These are phyloP conservation scores for Coptodon bakossiorum DNA, from an alignment of 2,113 vertebrate species.

Conservation along the genomic window DNA sequence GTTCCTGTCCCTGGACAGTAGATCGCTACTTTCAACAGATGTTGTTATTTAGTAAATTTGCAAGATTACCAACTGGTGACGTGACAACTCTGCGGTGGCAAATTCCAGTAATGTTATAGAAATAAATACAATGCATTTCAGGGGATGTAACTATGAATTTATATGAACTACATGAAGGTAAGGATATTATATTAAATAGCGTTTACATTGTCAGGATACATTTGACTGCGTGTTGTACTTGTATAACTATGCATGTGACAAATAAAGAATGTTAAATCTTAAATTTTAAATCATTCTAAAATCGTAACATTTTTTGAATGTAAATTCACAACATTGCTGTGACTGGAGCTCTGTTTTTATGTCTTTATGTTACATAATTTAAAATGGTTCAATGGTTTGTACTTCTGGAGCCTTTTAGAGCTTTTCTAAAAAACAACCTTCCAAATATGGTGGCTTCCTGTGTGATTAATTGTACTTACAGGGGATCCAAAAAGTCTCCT, in stretches of 20 bases:
- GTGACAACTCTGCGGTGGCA: accelerated
- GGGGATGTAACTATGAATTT: neutral
- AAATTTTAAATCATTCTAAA: accelerated
- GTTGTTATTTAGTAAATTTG: neutral
- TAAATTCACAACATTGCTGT: neutral
- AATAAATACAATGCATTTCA: neutral
- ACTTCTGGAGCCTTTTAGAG: neutral
- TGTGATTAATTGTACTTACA: neutral
- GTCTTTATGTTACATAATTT: neutral
- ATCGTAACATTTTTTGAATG: neutral
- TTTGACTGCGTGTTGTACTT: neutral
- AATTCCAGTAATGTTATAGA: neutral
- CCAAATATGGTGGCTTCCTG: neutral
- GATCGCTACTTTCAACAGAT: neutral
- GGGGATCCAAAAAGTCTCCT: accelerated
- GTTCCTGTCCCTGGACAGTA: neutral
- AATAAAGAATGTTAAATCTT: neutral
- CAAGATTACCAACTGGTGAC: neutral
- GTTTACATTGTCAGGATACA: neutral
- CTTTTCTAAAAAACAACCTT: neutral
- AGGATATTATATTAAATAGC: neutral
- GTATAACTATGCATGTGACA: neutral
- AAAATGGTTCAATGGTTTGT: neutral
- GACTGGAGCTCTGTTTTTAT: neutral
- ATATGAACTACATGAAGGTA: neutral